Evolutionary conservation across 2,888 invertebrate genomes (phyloP), one percentile per base, ranked within the genome.

Genomic region (Xanthorhoe spadicearia): DNA sequence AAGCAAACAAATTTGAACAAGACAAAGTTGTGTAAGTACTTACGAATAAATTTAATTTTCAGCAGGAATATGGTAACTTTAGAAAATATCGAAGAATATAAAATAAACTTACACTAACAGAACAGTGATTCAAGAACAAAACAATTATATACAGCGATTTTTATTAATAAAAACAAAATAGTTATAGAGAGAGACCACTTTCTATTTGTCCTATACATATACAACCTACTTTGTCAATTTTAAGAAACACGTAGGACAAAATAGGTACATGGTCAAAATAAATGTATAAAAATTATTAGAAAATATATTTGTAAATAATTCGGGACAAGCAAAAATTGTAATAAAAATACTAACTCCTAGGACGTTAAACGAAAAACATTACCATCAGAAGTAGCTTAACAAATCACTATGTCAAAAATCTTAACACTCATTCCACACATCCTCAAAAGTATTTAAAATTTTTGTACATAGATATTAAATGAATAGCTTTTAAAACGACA

Each of bases 81-180:
- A 66, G 62, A 72, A 66, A 61, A 64, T 43, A 28, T 57, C 57
- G 18, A 57, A 60, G 23, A 61, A 64, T 64, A 64, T 66, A 70
- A 66, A 71, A 70, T 69, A 71, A 70, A 69, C 72, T 69, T 72
- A 74, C 28, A 60, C 65, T 72, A 69, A 61, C 19, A 66, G 52
- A 35, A 68, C 56, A 19, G 56, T 35, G 51, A 53, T 61, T 69
- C 28, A 54, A 66, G 63, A 72, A 73, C 55, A 64, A 68, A 71
- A 74, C 55, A 68, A 62, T 43, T 74, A 72, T 70, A 60, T 72
- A 72, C 72, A 74, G 59, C 61, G 69, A 68, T 74, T 70, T 68
- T 64, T 64, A 66, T 62, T 38, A 61, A 58, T 61, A 66, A 69
- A 63, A 68, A 61, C 48, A 9, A 28, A 54, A 56, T 61, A 63